A percentile compares a stretch with the other conserved stretches of the same genome.
Evolutionary conservation across 2,888 invertebrate species (phyloP).

Genomic region (Drosophila longiperda): DNA sequence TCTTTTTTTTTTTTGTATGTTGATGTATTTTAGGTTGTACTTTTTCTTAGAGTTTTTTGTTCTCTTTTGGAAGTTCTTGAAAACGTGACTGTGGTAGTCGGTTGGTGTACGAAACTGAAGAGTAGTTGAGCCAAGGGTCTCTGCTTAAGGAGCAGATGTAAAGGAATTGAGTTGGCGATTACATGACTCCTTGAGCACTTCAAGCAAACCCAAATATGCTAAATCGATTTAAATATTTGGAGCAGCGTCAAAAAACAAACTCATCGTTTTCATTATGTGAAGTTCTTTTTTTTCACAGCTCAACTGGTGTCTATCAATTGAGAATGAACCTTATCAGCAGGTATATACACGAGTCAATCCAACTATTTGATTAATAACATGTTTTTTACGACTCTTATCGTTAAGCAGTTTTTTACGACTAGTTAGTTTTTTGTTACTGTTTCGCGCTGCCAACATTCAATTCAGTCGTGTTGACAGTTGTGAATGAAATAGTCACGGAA

Average conservation of each 20-base stretch:
- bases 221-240: not conserved
- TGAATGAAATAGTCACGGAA: slow-evolving; percentile 10
- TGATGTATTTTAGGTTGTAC: slow-evolving; percentile 3
- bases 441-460: not conserved
- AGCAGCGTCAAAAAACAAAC: not conserved
- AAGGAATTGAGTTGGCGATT: slow-evolving; percentile 41
- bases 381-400: slow-evolving; percentile 33
- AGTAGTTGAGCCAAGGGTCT: slow-evolving; percentile 27
- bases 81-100: slow-evolving; percentile 44
- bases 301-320: slow-evolving; percentile 5
- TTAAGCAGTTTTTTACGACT: not conserved
- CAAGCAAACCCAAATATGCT: slow-evolving; percentile 18
- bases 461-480: slow-evolving; percentile 8
- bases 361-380: slow-evolving; percentile 2
- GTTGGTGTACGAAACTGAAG: slow-evolving; percentile 37
- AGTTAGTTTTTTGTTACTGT: slow-evolving; percentile 15
- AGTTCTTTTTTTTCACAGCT: not conserved
- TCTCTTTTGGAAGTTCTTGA: slow-evolving; percentile 22
- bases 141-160: slow-evolving; percentile 19
- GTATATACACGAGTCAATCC: not conserved
- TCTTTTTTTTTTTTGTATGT: slow-evolving; percentile 25
- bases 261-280: not conserved
- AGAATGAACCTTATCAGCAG: slow-evolving; percentile 23
- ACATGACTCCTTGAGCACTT: slow-evolving; percentile 37
- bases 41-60: slow-evolving; percentile 9